Base-by-base conservation (phyloP, 2,113 vertebrate species). In the Murina feae region DNA sequence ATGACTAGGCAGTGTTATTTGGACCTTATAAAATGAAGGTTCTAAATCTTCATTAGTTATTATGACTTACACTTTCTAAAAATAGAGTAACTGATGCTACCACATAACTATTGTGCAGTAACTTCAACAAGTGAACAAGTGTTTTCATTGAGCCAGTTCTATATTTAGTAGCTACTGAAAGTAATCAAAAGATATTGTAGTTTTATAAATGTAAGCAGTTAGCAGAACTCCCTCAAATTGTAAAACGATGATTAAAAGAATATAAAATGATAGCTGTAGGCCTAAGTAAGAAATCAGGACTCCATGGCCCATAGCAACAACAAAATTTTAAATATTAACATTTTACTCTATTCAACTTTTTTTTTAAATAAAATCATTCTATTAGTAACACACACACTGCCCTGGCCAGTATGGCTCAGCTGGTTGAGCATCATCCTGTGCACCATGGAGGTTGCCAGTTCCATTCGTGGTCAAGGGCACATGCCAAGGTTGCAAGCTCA, bases 41-140 rank as follows among this genome's bases (percentile, higher is more conserved):
- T 82, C 66, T 58, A 83, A 55, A 71, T 83, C 17, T 90, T 86
- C 39, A 79, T 66, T 51, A 91, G 18, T 81, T 82, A 86, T 23
- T 58, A 87, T 49, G 65, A 87, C 25, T 92, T 86, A 84, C 0
- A n/a, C 9, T 71, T 97, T 95, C 96, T 97, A 98, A 98, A 98
- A 98, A 97, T 97, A 98, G 97, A 81, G 86, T 89, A 97, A 98
- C 90, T 97, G 90, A 96, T 95, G 97, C 58, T 96, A 89, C 86
- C 76, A 89, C 75, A 90, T 49, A 76, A 93, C 71, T 97, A 85
- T 51, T 97, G 93, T 96, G 89, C 4, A 95, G 93, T 82, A 95
- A 95, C 78, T 93, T 97, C 96, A 98, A 87, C 53, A 93, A 96
- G 81, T 80, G 90, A 97, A 91, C 42, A 95, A 97, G 82, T 84